phyloP scores from a whole-genome alignment of 2,888 invertebrate species.

The Drosophila affinis region DNA sequence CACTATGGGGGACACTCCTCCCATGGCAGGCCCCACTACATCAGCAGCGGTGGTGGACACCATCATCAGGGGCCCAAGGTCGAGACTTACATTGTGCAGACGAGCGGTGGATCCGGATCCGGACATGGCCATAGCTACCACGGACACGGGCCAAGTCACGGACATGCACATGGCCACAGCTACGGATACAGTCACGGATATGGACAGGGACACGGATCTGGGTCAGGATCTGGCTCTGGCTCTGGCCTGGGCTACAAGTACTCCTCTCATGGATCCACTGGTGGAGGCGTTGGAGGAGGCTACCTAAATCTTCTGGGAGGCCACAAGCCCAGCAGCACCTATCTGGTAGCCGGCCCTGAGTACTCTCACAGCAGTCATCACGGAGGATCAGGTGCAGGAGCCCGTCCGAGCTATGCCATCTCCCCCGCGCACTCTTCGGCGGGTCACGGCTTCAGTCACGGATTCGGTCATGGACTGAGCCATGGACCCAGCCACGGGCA shows the following conservation, averaged over 20 bases:
- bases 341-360: constrained; percentile 50
- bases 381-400: constrained; percentile 13
- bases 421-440: constrained; percentile 8
- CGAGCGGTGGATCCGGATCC: constrained; percentile 29
- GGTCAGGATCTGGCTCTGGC: not conserved
- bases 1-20: constrained; percentile 21
- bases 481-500: constrained; percentile 36
- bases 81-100: constrained; percentile 72
- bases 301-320: constrained; percentile 40
- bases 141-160: constrained; percentile 22
- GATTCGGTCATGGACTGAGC: not conserved
- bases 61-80: constrained; percentile 61
- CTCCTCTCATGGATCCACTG: constrained; percentile 4
- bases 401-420: constrained; percentile 16
- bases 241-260: constrained; percentile 47
- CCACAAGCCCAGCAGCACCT: constrained; percentile 54
- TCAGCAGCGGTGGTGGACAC: constrained; percentile 26
- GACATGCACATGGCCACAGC: not conserved
- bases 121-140: constrained; percentile 17
- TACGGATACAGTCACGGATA: constrained; percentile 17
- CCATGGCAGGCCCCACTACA: not conserved
- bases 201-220: constrained; percentile 2
- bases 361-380: constrained; percentile 29
- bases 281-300: constrained; percentile 10
- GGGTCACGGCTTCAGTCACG: constrained; percentile 18